A percentile compares a stretch with the other conserved stretches of the same genome.
Evolutionary conservation across 2,888 invertebrate species (phyloP).

Genomic region (Ophion ellenae): DNA sequence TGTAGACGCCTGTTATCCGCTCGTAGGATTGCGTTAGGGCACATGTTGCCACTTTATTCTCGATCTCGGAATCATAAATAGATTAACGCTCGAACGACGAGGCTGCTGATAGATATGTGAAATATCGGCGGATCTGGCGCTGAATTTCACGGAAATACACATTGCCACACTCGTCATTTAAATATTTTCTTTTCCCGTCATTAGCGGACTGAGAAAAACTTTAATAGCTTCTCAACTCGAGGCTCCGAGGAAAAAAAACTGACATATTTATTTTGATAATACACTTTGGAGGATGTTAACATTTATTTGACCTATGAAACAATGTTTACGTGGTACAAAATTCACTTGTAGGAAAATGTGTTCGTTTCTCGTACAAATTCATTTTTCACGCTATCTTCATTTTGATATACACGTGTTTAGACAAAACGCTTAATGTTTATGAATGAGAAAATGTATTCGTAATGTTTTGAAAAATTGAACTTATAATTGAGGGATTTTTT

Average conservation of each 20-base stretch:
- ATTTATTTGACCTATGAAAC: no score
- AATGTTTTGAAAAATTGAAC: no score
- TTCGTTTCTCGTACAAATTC: no score
- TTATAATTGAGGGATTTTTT: no score
- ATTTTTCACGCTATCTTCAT: no score
- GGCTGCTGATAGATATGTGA: not conserved
- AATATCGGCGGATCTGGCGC: constrained; percentile 14
- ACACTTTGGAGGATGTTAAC: no score
- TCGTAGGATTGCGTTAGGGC: not conserved
- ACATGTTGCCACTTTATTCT: constrained; percentile 16
- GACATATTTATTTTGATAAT: no score
- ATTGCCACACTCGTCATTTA: constrained; percentile 14
- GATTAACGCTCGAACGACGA: constrained; percentile 14
- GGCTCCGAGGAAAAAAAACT: not conserved
- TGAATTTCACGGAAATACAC: constrained; percentile 16
- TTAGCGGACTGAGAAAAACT: constrained; percentile 5
- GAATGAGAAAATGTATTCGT: no score
- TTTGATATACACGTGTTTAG: no score
- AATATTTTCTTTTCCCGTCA: not conserved
- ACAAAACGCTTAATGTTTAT: no score
- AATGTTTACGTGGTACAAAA: no score
- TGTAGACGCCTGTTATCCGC: not conserved
- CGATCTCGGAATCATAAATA: constrained; percentile 17
- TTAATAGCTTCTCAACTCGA: not conserved
- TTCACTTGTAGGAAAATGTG: no score